Percentiles rank a stretch among this genome's conserved stretches.
phyloP scores from a whole-genome alignment of 23 tunicate species.

The Oikopleura dioica region DNA sequence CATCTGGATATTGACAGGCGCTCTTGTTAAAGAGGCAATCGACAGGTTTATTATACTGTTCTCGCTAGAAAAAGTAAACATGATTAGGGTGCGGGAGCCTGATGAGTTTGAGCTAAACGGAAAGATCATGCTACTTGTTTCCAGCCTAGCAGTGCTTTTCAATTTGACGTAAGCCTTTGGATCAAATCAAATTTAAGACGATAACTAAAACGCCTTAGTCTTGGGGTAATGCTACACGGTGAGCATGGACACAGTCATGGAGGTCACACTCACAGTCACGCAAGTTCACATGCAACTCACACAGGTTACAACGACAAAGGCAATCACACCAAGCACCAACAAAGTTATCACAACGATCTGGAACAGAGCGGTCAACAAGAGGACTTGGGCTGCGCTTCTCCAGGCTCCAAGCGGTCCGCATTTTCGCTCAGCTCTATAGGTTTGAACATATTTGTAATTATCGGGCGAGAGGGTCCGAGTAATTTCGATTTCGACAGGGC shows the following conservation, averaged over 20 bases:
- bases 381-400: neutral
- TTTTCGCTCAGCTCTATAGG: neutral
- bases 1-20: neutral
- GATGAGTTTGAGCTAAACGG: neutral
- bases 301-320: neutral
- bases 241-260: neutral
- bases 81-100: neutral
- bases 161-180: neutral
- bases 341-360: neutral
- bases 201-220: too few relatives aligned
- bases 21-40: neutral
- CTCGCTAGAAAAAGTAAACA: too few relatives aligned
- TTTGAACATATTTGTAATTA: too few relatives aligned
- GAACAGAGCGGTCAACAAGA: neutral
- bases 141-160: neutral
- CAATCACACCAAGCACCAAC: neutral
- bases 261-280: neutral
- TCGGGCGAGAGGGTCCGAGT: too few relatives aligned
- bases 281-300: neutral
- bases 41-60: too few relatives aligned
- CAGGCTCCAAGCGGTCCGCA: neutral
- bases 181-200: too few relatives aligned
- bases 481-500: too few relatives aligned
- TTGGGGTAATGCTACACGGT: neutral
- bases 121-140: neutral